These are phyloP conservation scores for Dynastes maya DNA, from an alignment of 2,888 invertebrate genomes.

Conservation along the genomic window DNA sequence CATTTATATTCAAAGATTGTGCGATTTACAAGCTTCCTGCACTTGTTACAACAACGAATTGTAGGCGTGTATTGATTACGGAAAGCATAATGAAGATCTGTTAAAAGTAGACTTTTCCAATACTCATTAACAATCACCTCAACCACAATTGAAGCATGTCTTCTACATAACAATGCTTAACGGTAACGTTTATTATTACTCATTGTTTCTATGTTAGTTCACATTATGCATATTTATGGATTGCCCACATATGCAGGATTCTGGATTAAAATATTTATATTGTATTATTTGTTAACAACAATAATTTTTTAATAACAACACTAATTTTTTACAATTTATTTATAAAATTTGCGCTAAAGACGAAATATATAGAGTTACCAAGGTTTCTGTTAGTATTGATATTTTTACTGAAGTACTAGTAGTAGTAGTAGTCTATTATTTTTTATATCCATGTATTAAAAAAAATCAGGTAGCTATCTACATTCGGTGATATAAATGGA, in stretches of 20 bases:
- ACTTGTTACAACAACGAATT: slow-evolving; percentile 17
- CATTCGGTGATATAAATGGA: too few species aligned
- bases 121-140: slow-evolving; percentile 6
- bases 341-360: not conserved
- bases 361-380: not conserved
- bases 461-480: too few species aligned
- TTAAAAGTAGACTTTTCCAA: not conserved
- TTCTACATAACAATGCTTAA: slow-evolving; percentile 11
- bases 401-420: too few species aligned
- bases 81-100: not conserved
- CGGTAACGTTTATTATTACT: slow-evolving; percentile 7
- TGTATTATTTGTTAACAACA: not conserved
- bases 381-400: not conserved
- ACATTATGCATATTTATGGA: not conserved
- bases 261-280: not conserved
- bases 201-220: slow-evolving; percentile 2
- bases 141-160: slow-evolving; percentile 10
- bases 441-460: too few species aligned
- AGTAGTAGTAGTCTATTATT: too few species aligned
- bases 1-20: slow-evolving; percentile 18
- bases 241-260: not conserved
- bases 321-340: not conserved
- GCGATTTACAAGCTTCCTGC: slow-evolving; percentile 32
- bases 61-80: slow-evolving; percentile 16
- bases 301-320: not conserved